phyloP scores from a whole-genome alignment of 2,888 invertebrate genomes.

The Scaeva pyrastri region DNA sequence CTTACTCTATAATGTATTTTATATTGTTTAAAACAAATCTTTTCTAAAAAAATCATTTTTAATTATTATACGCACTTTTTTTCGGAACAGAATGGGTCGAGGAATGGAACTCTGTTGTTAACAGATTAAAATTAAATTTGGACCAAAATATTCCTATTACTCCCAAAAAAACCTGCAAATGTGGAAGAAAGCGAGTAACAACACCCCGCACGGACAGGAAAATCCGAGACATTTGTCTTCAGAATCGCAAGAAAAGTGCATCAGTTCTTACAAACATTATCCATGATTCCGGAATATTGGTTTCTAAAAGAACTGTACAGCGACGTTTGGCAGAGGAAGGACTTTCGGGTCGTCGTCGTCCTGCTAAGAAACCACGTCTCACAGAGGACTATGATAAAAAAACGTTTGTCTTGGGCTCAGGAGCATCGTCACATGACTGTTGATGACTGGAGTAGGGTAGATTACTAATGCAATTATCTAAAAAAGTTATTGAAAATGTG shows the following conservation, averaged over 20 bases:
- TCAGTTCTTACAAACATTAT: conserved; percentile 17
- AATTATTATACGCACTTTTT: too few species aligned
- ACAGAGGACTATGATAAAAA: conserved; percentile 7
- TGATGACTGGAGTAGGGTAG: conserved; percentile 22
- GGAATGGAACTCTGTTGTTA: conserved; percentile 16
- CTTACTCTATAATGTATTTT: too few species aligned
- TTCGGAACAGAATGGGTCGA: too few species aligned
- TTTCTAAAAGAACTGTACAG: too few species aligned
- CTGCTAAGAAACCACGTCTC: too few species aligned
- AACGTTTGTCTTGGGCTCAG: conserved; percentile 6
- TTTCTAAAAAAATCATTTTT: too few species aligned
- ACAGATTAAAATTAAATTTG: conserved; percentile 17
- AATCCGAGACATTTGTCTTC: conserved; percentile 4
- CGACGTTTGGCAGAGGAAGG: background rate
- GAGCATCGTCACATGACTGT: conserved; percentile 15
- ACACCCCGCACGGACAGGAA: conserved; percentile 9
- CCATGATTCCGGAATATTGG: too few species aligned
- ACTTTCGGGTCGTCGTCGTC: too few species aligned
- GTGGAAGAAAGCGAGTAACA: conserved; percentile 4
- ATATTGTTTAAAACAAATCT: too few species aligned
- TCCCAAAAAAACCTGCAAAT: conserved; percentile 5
- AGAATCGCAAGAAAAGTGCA: conserved; percentile 5
- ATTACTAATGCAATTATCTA: background rate
- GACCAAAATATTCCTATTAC: background rate
- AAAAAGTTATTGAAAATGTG: conserved; percentile 4